Evolutionary conservation across 2,888 invertebrate genomes (phyloP), one percentile per base, ranked within the genome.

Genomic region (Sinodicranocentrus sp.): DNA sequence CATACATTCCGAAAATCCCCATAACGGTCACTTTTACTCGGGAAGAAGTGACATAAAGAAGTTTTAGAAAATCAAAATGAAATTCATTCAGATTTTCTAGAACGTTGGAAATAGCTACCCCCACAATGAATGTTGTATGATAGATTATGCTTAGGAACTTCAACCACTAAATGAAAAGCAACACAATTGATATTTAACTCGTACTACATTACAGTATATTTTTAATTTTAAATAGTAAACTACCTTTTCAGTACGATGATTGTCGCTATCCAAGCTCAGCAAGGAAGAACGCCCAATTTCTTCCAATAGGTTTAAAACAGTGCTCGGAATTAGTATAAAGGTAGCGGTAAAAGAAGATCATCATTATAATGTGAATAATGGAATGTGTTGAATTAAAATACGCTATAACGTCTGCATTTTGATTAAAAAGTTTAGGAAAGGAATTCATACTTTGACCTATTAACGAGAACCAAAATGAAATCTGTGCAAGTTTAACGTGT

Each of bases 341-440:
- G 5, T 65, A 52, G 8, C 13, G 8, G 17, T 75, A 54, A 15
- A 75, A 75, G 2, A 39, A 0, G n/a, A 65, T 19, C 75, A 75
- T 65, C 75, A 75, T 75, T 0, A 15, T n/a, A 2, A 65, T 0
- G 17, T 75, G 75, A 63, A 75, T 52, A 19, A 63, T 13, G 15
- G 33, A 39, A 21, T 75, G 75, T 0, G 33, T 3, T 1, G 26
- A 23, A 2, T 63, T 33, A 17, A 75, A 75, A 8, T 75, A 75
- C 0, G 26, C 6, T 2, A 75, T 75, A 1, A 75, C 19, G n/a
- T 26, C n/a, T 13, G 48, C 26, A 15, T 48, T 48, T n/a, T 75
- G 63, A 0, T n/a, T 5, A 15, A 63, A 63, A 17, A 63, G n/a
- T 28, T 28, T 28, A 1, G 33, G 28, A 13, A 63, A 25, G 5